Evolutionary conservation across 1,140 invertebrate genomes (phyloP).

Genomic region (Pachyrhynchus sulphureomaculatus): DNA sequence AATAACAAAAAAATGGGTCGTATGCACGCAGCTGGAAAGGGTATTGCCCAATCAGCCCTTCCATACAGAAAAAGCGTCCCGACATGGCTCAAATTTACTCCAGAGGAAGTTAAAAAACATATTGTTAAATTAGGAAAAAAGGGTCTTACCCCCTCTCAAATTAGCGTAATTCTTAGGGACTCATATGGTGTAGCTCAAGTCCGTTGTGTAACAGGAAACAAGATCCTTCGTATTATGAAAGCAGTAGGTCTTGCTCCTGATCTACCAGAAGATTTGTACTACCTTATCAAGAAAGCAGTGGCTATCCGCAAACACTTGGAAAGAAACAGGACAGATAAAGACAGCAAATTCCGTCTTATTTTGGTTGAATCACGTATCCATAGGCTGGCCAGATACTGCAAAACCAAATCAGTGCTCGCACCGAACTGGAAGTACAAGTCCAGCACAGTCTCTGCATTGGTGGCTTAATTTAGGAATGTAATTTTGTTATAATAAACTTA

Average conservation of each 20-base stretch:
- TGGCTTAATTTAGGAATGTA: conserved; percentile 72
- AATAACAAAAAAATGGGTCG: conserved; percentile 86
- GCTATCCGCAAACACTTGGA: conserved; percentile 99
- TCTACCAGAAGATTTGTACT: conserved; percentile 97
- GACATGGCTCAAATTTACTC: conserved; percentile 95
- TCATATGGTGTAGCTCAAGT: conserved; percentile 99
- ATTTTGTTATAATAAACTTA: too few species aligned
- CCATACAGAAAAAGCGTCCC: conserved; percentile 97
- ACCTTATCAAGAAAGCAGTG: conserved; percentile 98
- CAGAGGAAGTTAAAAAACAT: conserved; percentile 97
- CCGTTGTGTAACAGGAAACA: conserved; percentile 96
- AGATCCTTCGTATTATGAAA: conserved; percentile 97
- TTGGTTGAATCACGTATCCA: conserved; percentile 98
- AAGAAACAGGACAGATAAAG: conserved; percentile 94
- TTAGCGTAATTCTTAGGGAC: conserved; percentile 98
- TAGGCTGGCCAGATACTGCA: conserved; percentile 96
- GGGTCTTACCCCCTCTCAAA: conserved; percentile 97
- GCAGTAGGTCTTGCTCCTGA: conserved; percentile 93
- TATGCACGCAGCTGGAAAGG: conserved; percentile 99
- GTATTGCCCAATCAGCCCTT: conserved; percentile 98
- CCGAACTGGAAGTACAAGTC: conserved; percentile 99
- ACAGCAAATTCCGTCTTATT: conserved; percentile 98
- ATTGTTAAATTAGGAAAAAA: conserved; percentile 98
- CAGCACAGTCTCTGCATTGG: conserved; percentile 94
- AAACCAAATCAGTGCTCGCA: conserved; percentile 90